These are phyloP conservation scores for Zele albiditarsus DNA, from an alignment of 2,888 invertebrate genomes.

Conservation along the genomic window DNA sequence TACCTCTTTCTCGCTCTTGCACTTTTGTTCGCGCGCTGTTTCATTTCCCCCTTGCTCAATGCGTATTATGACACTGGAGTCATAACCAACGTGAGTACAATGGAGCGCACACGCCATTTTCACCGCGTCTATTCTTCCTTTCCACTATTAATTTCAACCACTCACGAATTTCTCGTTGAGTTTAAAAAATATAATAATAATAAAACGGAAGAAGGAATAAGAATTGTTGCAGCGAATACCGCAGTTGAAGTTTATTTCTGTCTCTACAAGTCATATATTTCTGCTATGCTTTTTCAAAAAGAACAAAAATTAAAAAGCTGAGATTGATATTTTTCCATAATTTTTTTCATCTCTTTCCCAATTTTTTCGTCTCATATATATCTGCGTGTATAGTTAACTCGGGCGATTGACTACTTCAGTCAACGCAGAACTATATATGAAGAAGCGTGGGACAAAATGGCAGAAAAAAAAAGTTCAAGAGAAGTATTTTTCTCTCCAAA, in stretches of 20 bases:
- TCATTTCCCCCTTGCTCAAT: conserved; percentile 5
- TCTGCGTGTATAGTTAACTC: too few species aligned
- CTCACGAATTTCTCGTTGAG: conserved; percentile 25
- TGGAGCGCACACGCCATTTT: conserved; percentile 49
- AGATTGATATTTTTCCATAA: too few species aligned
- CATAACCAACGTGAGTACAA: conserved; percentile 60
- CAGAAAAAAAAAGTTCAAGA: background rate
- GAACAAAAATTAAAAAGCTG: background rate
- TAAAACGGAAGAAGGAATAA: background rate
- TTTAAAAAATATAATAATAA: conserved; percentile 1
- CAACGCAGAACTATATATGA: too few species aligned
- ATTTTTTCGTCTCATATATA: too few species aligned
- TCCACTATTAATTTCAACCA: conserved; percentile 31
- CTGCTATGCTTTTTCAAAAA: background rate
- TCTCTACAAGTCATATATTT: background rate
- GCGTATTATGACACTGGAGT: conserved; percentile 48
- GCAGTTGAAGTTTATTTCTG: background rate
- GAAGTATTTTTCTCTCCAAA: background rate
- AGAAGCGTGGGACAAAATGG: background rate
- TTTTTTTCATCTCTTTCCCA: too few species aligned
- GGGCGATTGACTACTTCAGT: too few species aligned
- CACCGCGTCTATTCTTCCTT: conserved; percentile 30
- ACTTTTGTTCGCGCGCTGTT: background rate
- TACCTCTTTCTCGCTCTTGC: background rate
- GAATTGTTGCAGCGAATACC: background rate